These are phyloP conservation scores for Sturnus vulgaris DNA, from an alignment of 2,113 vertebrate species.

Conservation along the genomic window DNA sequence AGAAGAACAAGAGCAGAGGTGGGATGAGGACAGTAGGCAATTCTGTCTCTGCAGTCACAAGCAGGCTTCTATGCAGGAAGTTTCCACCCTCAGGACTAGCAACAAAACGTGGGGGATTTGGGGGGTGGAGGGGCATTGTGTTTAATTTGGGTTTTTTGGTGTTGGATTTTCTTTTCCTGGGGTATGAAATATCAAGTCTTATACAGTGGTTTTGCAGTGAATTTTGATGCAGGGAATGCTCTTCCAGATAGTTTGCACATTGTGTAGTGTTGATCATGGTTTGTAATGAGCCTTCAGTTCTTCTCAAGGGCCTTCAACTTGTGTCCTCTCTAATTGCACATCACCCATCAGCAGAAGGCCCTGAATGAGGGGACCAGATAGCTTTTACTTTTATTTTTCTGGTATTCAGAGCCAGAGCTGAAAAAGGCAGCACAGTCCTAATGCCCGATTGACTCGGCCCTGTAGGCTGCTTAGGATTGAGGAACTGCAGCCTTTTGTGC, in stretches of 20 bases:
- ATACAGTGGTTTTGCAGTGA: background rate
- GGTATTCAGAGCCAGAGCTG: background rate
- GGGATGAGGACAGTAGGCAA: background rate
- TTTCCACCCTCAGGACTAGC: background rate
- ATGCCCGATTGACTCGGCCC: background rate
- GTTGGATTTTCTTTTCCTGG: background rate
- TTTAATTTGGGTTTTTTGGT: background rate
- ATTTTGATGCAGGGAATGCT: background rate
- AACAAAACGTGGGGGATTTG: background rate
- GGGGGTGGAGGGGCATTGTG: rapidly evolving
- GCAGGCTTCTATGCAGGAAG: background rate
- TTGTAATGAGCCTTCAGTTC: background rate
- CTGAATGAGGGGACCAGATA: background rate
- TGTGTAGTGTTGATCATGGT: background rate
- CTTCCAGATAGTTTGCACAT: background rate
- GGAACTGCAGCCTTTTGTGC: background rate
- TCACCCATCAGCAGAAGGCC: background rate
- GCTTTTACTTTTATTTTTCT: background rate
- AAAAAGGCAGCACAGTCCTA: background rate
- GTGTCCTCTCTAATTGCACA: background rate
- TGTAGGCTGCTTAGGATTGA: background rate
- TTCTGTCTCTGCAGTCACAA: background rate
- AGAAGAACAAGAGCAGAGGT: background rate
- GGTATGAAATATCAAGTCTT: background rate
- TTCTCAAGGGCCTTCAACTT: background rate